Base-by-base conservation (phyloP, 2,797 vertebrate species). In the Monodelphis domestica region DNA sequence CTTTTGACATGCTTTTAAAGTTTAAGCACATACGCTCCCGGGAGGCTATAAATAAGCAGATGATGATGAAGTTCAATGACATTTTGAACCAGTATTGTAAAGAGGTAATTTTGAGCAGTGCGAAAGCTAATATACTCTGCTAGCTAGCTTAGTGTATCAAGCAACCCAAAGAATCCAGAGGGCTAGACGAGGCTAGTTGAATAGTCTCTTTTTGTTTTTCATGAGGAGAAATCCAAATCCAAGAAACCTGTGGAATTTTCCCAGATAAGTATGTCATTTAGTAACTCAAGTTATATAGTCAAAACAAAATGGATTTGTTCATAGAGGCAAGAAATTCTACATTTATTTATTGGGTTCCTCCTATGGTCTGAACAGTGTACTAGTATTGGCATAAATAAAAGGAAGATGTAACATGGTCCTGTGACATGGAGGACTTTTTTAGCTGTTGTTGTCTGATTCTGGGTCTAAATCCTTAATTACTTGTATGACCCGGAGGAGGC, bases 31-130 rank as follows among this genome's bases (percentile, higher is more conserved):
- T 99, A 90, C 98, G 97, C 91, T 99, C 98, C 45, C 98, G 98
- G 97, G 98, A 99, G 91, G 97, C 98, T 29, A 97, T 99, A 96
- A 99, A 98, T 78, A 99, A 98, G 38, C 99, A 99, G 96, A 97
- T 99, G 98, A 99, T 99, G 99, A 98, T 97, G 98, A 99, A 99
- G 92, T 99, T 99, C 93, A 98, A 98, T 17, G 99, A 99, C 88
- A 98, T 99, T 95, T 97, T 99, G 95, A 97, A 97, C n/a, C 99
- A 99, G 94, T 99, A 99, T 93, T 98, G 98, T 95, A 99, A 99
- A 99, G 99, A 99, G 99, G 99, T 99, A 97, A 95, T 38, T 5
- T 4, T 12, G 29, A 45, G 38, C 70, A 26, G 38, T 24, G 3
- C 1, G 1, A 3, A 10, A 78, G 0, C 63, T 7, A 3, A n/a